Evolutionary conservation across 2,797 vertebrate species (phyloP).

Genomic region (Apogon talboti): DNA sequence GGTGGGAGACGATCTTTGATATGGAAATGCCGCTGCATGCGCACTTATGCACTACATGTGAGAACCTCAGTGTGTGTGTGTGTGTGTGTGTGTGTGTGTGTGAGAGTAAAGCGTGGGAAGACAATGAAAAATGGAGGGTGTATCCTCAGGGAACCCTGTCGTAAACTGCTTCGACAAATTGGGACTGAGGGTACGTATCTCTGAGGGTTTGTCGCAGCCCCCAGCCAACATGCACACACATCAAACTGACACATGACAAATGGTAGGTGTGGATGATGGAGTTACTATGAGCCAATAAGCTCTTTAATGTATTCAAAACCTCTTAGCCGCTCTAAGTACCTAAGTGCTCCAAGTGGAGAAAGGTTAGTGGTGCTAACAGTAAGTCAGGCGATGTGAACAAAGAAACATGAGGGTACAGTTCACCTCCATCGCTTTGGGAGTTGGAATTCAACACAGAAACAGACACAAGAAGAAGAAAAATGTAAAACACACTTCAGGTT

Average conservation of each 20-base stretch:
- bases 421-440: constrained; percentile 3
- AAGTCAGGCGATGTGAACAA: constrained; percentile 47
- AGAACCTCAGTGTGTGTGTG: not conserved
- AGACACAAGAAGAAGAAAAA: constrained; percentile 3
- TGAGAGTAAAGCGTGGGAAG: constrained; percentile 58
- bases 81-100: not conserved
- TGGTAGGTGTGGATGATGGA: constrained; percentile 64
- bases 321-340: constrained; percentile 50
- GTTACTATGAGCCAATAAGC: constrained; percentile 58
- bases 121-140: constrained; percentile 76
- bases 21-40: constrained; percentile 69
- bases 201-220: constrained; percentile 41
- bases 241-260: constrained; percentile 57
- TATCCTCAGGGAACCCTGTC: constrained; percentile 61
- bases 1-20: constrained; percentile 71
- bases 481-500: not conserved
- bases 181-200: constrained; percentile 45
- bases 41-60: constrained; percentile 17
- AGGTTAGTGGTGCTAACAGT: constrained; percentile 25
- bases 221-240: constrained; percentile 33
- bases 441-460: not conserved
- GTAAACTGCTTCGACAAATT: constrained; percentile 62
- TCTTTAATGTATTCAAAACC: constrained; percentile 54
- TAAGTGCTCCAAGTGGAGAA: constrained; percentile 50
- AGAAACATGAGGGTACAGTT: constrained; percentile 35